Percentiles rank a stretch among this genome's conserved stretches.
These are phyloP conservation scores for Vultur gryphus DNA, from an alignment of 2,797 vertebrate genomes.

Conservation along the genomic window DNA sequence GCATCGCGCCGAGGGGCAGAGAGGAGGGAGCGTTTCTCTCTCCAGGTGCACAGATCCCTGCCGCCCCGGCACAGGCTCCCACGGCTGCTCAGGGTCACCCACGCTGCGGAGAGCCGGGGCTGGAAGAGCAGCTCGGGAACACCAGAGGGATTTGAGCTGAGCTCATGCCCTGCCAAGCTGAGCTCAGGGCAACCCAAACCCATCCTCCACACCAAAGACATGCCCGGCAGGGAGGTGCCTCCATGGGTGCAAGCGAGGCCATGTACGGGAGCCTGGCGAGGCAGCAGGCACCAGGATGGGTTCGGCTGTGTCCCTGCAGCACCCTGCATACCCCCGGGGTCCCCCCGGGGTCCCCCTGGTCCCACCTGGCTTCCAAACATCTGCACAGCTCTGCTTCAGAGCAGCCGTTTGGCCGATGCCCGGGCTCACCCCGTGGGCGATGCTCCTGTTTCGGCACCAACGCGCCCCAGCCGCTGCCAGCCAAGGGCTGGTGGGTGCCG, in stretches of 20 bases:
- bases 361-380: neutral
- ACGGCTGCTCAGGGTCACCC: neutral
- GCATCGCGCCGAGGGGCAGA: neutral
- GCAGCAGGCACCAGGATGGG: rapidly evolving
- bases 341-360: neutral
- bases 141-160: neutral
- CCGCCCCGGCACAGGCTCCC: rapidly evolving
- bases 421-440: rapidly evolving
- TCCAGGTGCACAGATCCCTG: neutral
- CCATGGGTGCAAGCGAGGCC: rapidly evolving
- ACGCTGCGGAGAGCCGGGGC: rapidly evolving
- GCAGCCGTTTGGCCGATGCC: rapidly evolving
- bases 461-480: rapidly evolving
- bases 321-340: rapidly evolving
- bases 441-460: neutral
- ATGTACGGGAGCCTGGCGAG: rapidly evolving
- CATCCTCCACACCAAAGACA: too few relatives aligned
- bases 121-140: neutral
- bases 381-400: neutral
- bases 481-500: neutral
- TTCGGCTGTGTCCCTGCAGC: neutral
- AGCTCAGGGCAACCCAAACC: neutral
- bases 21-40: neutral
- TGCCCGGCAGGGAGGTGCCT: neutral
- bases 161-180: neutral